Conservation (phyloP, 2,888 invertebrate genomes). For the Papilio gigon region DNA sequence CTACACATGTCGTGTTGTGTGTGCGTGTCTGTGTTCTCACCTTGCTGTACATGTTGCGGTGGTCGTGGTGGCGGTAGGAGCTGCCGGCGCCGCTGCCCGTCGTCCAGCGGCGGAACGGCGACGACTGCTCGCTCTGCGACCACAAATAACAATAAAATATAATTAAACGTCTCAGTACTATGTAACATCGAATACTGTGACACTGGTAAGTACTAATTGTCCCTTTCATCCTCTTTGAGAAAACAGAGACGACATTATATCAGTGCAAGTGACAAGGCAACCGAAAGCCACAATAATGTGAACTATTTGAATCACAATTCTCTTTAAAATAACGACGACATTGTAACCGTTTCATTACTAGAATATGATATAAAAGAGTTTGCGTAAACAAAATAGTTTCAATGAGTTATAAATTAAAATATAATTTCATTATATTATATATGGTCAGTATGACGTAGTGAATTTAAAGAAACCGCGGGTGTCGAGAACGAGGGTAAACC, state of each 20-base stretch:
- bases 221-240: no score
- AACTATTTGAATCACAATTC: constrained; percentile 12
- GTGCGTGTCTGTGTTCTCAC: constrained; percentile 52
- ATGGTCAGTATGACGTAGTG: no score
- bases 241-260: no score
- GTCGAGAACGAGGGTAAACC: no score
- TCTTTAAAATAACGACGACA: not conserved
- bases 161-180: not conserved
- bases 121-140: constrained; percentile 84
- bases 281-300: no score
- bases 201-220: no score
- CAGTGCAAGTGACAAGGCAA: not conserved
- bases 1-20: no score
- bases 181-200: constrained; percentile 2
- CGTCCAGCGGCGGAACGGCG: constrained; percentile 84
- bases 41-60: constrained; percentile 81
- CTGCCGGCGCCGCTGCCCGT: constrained; percentile 80
- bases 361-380: not conserved
- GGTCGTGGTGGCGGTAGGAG: constrained; percentile 80
- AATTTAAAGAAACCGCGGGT: no score
- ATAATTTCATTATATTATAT: no score
- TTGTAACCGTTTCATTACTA: not conserved
- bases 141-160: constrained; percentile 12
- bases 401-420: not conserved
- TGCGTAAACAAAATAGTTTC: not conserved